Percentiles rank a stretch among this genome's conserved stretches.
These are phyloP conservation scores for Crocallis elinguaria DNA, from an alignment of 2,888 invertebrate genomes.

Conservation along the genomic window DNA sequence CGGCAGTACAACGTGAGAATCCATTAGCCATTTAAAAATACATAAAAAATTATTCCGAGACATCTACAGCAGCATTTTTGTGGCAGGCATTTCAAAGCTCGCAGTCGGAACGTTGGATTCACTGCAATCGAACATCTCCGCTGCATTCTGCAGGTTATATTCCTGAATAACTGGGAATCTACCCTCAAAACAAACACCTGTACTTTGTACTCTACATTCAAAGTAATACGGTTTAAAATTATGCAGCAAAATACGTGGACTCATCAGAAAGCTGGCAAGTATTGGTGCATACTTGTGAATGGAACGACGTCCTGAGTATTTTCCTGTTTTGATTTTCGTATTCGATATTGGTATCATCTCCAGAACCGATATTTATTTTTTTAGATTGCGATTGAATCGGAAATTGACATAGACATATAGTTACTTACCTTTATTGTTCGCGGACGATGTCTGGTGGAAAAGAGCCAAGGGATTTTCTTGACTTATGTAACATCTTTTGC, in stretches of 20 bases:
- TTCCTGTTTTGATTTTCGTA: slow-evolving; percentile 31
- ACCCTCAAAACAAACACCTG: slow-evolving; percentile 14
- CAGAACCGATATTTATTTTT: not conserved
- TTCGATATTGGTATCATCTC: not conserved
- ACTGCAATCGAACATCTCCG: slow-evolving; percentile 61
- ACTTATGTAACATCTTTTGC: no score
- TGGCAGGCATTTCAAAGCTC: slow-evolving; percentile 35
- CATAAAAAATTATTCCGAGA: not conserved
- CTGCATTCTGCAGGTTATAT: slow-evolving; percentile 56
- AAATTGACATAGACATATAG: no score
- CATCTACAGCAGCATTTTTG: slow-evolving; percentile 47
- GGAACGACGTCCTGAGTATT: slow-evolving; percentile 26
- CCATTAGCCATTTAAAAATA: no score
- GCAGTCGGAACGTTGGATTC: slow-evolving; percentile 52
- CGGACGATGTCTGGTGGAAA: no score
- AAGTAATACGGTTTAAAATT: not conserved
- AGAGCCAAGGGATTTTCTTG: no score
- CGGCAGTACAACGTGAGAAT: no score
- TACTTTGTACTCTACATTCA: not conserved
- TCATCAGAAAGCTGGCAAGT: slow-evolving; percentile 36
- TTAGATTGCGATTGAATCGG: no score
- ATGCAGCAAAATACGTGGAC: slow-evolving; percentile 15
- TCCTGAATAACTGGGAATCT: slow-evolving; percentile 50
- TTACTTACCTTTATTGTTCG: no score
- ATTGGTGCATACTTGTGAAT: slow-evolving; percentile 41